Base-by-base conservation (phyloP, 92 coral and sea anemone species). In the Epizoanthus scotinus region DNA sequence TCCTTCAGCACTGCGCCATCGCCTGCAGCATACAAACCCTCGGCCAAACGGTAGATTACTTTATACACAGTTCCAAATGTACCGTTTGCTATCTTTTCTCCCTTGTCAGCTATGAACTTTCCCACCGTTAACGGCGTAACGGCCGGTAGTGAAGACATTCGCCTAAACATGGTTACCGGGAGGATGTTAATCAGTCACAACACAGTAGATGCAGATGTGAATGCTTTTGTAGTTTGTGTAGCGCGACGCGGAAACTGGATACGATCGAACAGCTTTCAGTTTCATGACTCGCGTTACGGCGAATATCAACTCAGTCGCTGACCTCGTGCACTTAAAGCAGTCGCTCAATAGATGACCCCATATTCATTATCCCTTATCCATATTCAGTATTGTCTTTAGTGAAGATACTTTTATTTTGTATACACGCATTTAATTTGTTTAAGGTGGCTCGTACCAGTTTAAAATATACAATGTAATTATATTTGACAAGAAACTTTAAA, bases 41-140 rank as follows among this genome's bases (percentile, higher is more conserved):
- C 64, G 42, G 78, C 60, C 44, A 63, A 82, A 8, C 66, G 70
- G 34, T 78, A 69, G 15, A 68, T 75, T 0, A 87, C 97, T 71
- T 82, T 69, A 69, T 81, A 92, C 14, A 92, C 97, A 27, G 54
- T 83, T 1, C 97, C 94, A 57, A 92, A 92, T 13, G 91, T 89
- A 61, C 97, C 97, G 29, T 68, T 38, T 29, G 91, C 97, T 31
- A 90, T 87, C 22, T 52, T 68, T 44, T 78, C 81, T 29, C 81
- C 81, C 25, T 75, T 75, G 34, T 75, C 81, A 17, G 81, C 81
- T 6, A 75, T 25, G 28, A 34, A 75, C 24, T 75, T 75, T 21
- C 81, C 81, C 25, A 75, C 63, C 63, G 81, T 75, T 36, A 75
- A 34, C 57, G 81, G 81, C 20, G 55, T 75, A 24, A 75, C 81